Evolutionary conservation across 2,113 vertebrate species (phyloP).

Genomic region (Hemichromis elongatus): DNA sequence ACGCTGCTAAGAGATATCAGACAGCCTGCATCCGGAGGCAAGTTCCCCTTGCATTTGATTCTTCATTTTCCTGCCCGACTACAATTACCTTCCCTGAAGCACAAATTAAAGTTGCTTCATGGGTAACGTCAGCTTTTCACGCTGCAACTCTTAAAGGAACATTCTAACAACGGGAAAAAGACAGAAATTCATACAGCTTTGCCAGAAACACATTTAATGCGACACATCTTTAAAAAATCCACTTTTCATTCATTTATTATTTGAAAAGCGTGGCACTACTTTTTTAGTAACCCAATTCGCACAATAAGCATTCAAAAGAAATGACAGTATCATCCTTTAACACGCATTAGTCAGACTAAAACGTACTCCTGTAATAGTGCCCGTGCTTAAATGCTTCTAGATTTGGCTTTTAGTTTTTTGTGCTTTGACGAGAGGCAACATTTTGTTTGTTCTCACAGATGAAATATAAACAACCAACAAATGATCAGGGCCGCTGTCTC

Average conservation of each 20-base stretch:
- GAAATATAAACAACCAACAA: background rate
- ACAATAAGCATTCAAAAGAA: background rate
- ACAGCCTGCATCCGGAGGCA: background rate
- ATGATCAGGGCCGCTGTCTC: background rate
- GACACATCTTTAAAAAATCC: background rate
- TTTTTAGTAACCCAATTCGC: background rate
- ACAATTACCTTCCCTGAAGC: background rate
- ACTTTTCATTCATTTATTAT: background rate
- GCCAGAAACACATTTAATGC: background rate
- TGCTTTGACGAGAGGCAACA: background rate
- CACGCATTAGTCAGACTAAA: background rate
- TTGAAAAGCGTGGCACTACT: background rate
- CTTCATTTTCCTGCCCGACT: background rate
- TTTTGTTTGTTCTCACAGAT: background rate
- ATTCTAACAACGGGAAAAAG: background rate
- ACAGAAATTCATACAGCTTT: background rate
- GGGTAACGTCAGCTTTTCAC: background rate
- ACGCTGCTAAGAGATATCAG: background rate
- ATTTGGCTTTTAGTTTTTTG: background rate
- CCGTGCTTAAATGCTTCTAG: background rate
- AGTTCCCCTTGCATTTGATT: background rate
- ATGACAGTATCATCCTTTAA: background rate
- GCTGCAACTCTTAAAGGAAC: background rate
- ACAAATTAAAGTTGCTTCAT: background rate
- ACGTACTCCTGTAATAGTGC: background rate